Conservation (phyloP, 2,113 vertebrate species). For the Cololabis saira region DNA sequence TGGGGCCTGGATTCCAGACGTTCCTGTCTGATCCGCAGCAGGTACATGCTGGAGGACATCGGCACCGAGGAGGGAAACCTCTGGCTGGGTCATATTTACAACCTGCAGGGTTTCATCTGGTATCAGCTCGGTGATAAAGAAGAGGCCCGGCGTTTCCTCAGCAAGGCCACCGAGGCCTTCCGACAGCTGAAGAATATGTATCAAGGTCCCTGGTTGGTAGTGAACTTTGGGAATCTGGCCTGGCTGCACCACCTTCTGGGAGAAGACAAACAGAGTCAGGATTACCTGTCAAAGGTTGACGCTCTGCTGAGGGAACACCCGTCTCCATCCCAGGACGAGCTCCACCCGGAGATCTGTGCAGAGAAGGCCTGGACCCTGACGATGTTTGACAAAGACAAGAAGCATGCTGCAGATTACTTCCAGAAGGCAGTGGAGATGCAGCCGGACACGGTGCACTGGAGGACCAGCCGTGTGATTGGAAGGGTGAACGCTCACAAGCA, state of each 20-base stretch:
- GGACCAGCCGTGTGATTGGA: slow-evolving; percentile 18
- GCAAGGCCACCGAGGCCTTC: slow-evolving; percentile 43
- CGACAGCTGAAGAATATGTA: slow-evolving; percentile 17
- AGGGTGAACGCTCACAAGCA: background rate
- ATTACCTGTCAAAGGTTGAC: slow-evolving; percentile 44
- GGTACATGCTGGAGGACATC: slow-evolving; percentile 43
- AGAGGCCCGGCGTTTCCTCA: slow-evolving; percentile 32
- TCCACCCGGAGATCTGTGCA: slow-evolving; percentile 53
- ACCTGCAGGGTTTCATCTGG: slow-evolving; percentile 50
- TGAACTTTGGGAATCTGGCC: slow-evolving; percentile 64
- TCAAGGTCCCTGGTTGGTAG: slow-evolving; percentile 63
- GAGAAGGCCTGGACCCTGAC: slow-evolving; percentile 69
- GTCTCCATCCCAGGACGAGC: slow-evolving; percentile 21
- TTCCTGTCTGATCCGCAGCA: background rate
- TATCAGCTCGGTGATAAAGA: slow-evolving; percentile 5
- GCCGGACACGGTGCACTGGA: slow-evolving; percentile 59
- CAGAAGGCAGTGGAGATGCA: slow-evolving; percentile 57
- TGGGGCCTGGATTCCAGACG: slow-evolving; percentile 21
- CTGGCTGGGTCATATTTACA: slow-evolving; percentile 64
- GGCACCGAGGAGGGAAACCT: slow-evolving; percentile 7
- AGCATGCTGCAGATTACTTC: slow-evolving; percentile 37
- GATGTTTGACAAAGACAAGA: slow-evolving; percentile 19
- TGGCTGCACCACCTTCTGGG: slow-evolving; percentile 58
- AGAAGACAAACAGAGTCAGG: slow-evolving; percentile 23
- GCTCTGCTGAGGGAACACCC: slow-evolving; percentile 35